Base-by-base conservation (phyloP, 2,888 invertebrate species). In the Xylota sylvarum region DNA sequence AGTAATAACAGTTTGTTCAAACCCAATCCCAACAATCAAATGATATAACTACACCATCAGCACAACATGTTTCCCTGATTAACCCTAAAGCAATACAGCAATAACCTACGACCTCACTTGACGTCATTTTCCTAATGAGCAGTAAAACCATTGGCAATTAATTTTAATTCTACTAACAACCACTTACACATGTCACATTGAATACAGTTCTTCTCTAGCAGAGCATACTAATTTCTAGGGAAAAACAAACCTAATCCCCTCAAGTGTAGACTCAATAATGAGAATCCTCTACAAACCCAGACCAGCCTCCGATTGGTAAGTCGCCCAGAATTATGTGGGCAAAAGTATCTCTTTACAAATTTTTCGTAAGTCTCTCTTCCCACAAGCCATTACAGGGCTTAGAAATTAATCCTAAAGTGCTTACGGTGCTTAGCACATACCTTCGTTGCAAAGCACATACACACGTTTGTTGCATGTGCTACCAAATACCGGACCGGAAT, bases 131-230 rank as follows among this genome's bases (percentile, higher is more conserved):
- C 30, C 40, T 52, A 64, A 62, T 64, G 52, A 62, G 40, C 52
- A 37, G 17, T 46, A 46, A 48, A 35, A 50, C 27, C 65, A 46
- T 56, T 48, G 65, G 50, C 67, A 69, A 77, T 69, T 60, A 69
- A 69, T 77, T 77, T 52, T 69, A 77, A 77, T 77, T 69, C 40
- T 58, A n/a, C 58, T 19, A 60, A 77, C 58, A 67, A 60, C 60
- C 50, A 67, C 67, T 67, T 67, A 77, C 65, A 77, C 58, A 77
- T 77, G 77, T 69, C 60, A 69, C 67, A 77, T 14, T 67, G 58
- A 60, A 60, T 40, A 60, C 48, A 32, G 48, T 50, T 35, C n/a
- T 5, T 35, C 40, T 55, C 27, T 10, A 2, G 0, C 0, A 0
- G 6, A 9, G 62, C 58, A 55, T 55, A 77, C 58, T 77, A 77